Conservation (phyloP, 2,113 vertebrate genomes). For the Chaetodon auriga region DNA sequence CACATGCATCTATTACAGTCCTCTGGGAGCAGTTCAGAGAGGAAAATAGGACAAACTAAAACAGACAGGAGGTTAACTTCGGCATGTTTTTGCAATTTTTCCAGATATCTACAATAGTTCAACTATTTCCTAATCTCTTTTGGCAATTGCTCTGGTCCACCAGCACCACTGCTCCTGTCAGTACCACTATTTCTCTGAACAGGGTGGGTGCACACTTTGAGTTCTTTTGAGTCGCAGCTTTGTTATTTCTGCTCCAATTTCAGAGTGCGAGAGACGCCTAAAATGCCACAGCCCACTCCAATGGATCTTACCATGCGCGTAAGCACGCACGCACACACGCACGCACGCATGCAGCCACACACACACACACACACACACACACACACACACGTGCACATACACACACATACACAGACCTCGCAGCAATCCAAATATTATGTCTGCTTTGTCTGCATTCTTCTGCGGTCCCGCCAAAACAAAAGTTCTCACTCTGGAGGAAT, state of each 20-base stretch:
- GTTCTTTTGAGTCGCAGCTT: slow-evolving; percentile 60
- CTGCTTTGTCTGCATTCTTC: slow-evolving; percentile 86
- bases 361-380: slow-evolving; percentile 8
- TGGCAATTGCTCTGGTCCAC: slow-evolving; percentile 56
- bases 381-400: slow-evolving; percentile 27
- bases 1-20: slow-evolving; percentile 10
- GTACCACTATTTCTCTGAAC: slow-evolving; percentile 61
- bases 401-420: slow-evolving; percentile 69
- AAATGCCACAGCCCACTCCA: slow-evolving; percentile 71
- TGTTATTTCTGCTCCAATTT: slow-evolving; percentile 79
- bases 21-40: slow-evolving; percentile 28
- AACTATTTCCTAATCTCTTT: slow-evolving; percentile 50
- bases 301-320: slow-evolving; percentile 66
- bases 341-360: not conserved
- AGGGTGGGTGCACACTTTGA: slow-evolving; percentile 59
- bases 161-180: slow-evolving; percentile 47
- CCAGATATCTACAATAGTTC: slow-evolving; percentile 44
- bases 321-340: not conserved
- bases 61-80: slow-evolving; percentile 47
- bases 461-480: slow-evolving; percentile 86
- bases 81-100: slow-evolving; percentile 57
- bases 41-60: slow-evolving; percentile 41
- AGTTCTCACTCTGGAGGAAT: slow-evolving; percentile 79
- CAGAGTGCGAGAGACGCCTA: slow-evolving; percentile 67
- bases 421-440: slow-evolving; percentile 90